A percentile compares a stretch with the other conserved stretches of the same genome.
These are phyloP conservation scores for Strigamia crassipes DNA, from an alignment of 2,888 invertebrate species.

Conservation along the genomic window DNA sequence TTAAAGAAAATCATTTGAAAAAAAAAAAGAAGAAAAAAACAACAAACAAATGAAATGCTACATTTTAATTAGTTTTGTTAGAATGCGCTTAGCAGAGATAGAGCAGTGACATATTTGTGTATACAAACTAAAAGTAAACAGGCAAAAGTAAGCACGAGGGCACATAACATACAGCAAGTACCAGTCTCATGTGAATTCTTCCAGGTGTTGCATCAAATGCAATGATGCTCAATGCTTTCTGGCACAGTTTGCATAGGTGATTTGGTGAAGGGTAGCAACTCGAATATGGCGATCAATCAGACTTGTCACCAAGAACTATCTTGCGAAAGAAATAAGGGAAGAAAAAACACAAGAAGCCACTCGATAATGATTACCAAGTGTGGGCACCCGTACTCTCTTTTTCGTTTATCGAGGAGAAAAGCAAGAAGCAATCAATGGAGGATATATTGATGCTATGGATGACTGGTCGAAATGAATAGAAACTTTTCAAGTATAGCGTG, in stretches of 20 bases:
- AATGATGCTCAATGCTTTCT: not conserved
- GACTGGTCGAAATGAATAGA: not conserved
- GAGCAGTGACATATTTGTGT: not conserved
- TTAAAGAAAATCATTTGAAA: not conserved
- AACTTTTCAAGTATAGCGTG: not conserved
- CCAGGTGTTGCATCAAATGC: not conserved
- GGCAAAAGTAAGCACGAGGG: not conserved
- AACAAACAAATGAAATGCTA: not conserved
- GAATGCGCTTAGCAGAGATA: not conserved
- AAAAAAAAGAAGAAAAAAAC: not conserved
- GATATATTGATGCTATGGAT: not conserved
- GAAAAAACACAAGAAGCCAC: not conserved
- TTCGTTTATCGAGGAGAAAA: not conserved
- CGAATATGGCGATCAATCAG: not conserved
- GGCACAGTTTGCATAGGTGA: not conserved
- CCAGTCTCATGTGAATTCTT: not conserved
- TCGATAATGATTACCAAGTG: not conserved
- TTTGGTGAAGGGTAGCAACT: not conserved
- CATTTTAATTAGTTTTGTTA: not conserved
- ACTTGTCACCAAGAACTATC: not conserved
- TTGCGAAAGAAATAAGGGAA: not conserved
- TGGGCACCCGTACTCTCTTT: not conserved
- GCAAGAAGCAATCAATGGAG: conserved; percentile 27
- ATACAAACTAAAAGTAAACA: conserved; percentile 6
- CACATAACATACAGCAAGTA: conserved; percentile 15